Evolutionary conservation across 2,113 vertebrate species (phyloP).

Genomic region (Pardalotus punctatus): DNA sequence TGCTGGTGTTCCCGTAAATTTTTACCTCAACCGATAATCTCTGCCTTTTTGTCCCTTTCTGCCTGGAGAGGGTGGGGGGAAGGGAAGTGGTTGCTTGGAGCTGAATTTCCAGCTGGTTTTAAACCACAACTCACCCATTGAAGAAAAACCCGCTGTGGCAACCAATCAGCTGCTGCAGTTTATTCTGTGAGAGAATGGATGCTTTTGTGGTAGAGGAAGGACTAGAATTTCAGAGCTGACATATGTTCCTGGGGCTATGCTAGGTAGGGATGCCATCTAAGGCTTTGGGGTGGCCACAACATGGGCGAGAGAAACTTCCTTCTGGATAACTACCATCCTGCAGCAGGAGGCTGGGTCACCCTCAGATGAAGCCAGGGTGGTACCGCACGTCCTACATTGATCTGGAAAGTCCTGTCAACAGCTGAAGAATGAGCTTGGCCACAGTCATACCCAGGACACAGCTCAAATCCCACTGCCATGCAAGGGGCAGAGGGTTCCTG

Average conservation of each 20-base stretch:
- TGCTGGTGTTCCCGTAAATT: neutral
- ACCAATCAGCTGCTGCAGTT: fast-evolving
- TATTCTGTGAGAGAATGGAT: neutral
- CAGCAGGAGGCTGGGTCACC: neutral
- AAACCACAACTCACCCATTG: neutral
- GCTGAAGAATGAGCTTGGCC: neutral
- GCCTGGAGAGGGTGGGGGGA: neutral
- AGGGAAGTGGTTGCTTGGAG: neutral
- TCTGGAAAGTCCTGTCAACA: neutral
- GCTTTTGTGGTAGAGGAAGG: neutral
- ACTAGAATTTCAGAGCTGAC: neutral
- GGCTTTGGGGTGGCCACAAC: neutral
- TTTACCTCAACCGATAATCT: neutral
- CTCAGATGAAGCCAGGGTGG: neutral
- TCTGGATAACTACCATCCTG: fast-evolving
- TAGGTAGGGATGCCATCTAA: neutral
- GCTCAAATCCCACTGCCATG: neutral
- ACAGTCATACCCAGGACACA: neutral
- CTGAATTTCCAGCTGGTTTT: neutral
- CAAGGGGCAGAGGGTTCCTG: neutral
- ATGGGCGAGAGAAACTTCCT: neutral
- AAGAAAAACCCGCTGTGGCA: neutral
- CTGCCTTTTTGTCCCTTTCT: neutral
- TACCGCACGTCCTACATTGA: neutral
- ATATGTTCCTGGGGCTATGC: neutral